phyloP scores from a whole-genome alignment of 2,113 vertebrate genomes.

The Macrotis lagotis region DNA sequence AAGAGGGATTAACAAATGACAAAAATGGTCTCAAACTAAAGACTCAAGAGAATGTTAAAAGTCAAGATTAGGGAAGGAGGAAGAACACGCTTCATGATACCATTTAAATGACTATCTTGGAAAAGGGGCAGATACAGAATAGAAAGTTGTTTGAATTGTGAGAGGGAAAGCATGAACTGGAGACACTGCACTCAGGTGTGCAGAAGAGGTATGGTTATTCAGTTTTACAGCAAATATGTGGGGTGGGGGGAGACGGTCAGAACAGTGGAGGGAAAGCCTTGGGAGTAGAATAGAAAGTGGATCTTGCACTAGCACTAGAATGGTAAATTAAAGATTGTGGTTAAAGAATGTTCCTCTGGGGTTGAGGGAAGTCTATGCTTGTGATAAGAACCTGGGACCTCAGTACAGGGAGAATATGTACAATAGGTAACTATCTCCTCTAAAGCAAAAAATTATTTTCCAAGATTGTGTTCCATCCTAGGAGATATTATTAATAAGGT shows the following conservation, averaged over 20 bases:
- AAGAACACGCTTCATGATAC: neutral
- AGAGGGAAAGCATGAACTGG: neutral
- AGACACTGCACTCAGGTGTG: neutral
- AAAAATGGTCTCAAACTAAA: neutral
- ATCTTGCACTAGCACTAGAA: neutral
- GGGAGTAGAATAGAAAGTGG: neutral
- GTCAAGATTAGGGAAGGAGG: neutral
- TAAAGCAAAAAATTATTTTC: neutral
- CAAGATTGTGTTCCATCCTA: neutral
- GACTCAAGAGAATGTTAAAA: neutral
- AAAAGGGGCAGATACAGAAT: neutral
- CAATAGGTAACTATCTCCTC: neutral
- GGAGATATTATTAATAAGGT: neutral
- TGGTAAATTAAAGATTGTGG: neutral
- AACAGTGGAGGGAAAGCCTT: neutral
- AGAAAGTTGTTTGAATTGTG: too few species aligned
- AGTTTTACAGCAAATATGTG: neutral
- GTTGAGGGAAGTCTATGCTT: neutral
- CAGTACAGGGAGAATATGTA: neutral
- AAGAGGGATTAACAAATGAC: neutral
- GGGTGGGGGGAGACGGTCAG: neutral
- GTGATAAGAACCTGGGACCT: neutral
- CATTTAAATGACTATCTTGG: neutral
- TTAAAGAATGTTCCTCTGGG: neutral
- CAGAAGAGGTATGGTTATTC: neutral